phyloP scores from a whole-genome alignment of 2,113 vertebrate species.

The Prochilodus magdalenae region DNA sequence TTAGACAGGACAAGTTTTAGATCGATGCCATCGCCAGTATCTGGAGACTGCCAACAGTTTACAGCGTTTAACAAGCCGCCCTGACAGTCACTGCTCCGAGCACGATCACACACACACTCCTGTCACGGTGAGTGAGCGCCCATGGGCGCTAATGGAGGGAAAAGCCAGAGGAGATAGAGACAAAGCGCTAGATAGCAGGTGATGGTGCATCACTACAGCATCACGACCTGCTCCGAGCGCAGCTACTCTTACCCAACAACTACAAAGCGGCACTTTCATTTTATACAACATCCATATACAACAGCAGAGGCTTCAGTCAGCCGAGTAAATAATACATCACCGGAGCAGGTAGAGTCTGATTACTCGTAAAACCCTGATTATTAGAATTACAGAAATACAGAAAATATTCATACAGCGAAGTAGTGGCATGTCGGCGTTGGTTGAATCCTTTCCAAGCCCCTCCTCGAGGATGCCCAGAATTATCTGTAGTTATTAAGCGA shows the following conservation, averaged over 20 bases:
- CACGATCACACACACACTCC: constrained; percentile 53
- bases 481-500: too few species aligned
- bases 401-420: too few species aligned
- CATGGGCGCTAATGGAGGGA: constrained; percentile 45
- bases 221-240: neutral
- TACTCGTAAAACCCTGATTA: too few species aligned
- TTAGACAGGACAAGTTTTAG: constrained; percentile 81
- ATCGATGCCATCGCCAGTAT: constrained; percentile 78
- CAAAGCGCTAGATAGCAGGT: constrained; percentile 37
- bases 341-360: too few species aligned
- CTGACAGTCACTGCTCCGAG: constrained; percentile 67
- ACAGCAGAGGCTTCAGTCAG: too few species aligned
- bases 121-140: constrained; percentile 59
- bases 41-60: constrained; percentile 75
- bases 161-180: constrained; percentile 40
- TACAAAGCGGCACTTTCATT: neutral
- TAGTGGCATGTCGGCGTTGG: too few species aligned
- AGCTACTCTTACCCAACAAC: neutral
- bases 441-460: too few species aligned
- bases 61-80: constrained; percentile 80
- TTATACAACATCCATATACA: too few species aligned
- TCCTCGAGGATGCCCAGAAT: too few species aligned
- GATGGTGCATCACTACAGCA: constrained; percentile 18
- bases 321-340: too few species aligned
- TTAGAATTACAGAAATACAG: too few species aligned